Conservation (phyloP, 2,113 vertebrate species). For the Genyomyrus donnyi region DNA sequence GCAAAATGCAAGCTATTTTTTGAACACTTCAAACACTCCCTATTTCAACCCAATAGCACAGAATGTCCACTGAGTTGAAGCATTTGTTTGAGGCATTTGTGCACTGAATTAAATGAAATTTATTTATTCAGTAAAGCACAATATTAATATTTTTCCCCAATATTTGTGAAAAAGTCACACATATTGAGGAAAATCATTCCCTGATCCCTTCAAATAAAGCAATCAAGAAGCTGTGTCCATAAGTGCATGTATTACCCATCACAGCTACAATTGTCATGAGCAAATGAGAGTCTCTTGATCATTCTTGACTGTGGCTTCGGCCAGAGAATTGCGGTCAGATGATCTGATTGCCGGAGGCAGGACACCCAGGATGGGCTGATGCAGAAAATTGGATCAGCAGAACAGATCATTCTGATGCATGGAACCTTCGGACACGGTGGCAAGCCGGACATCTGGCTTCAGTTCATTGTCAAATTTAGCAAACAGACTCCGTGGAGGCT, state of each 20-base stretch:
- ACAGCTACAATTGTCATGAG: not conserved
- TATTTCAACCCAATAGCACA: not conserved
- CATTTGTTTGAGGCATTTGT: not conserved
- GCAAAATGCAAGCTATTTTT: not conserved
- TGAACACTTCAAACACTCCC: not conserved
- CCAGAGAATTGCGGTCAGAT: not conserved
- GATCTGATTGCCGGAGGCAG: not conserved
- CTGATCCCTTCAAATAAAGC: not conserved
- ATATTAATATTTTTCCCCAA: not conserved
- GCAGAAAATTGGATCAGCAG: not conserved
- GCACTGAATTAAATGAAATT: not conserved
- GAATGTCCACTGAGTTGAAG: not conserved
- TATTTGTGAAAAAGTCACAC: not conserved
- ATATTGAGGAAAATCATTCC: not conserved
- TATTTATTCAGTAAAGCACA: not conserved
- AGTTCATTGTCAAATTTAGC: not conserved
- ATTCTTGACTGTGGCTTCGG: not conserved
- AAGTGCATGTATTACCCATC: not conserved
- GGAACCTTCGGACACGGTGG: not conserved
- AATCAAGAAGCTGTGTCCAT: not conserved
- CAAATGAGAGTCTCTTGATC: not conserved
- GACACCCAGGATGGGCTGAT: not conserved
- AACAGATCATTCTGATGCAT: not conserved
- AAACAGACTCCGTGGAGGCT: not conserved
- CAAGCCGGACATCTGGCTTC: not conserved